Evolutionary conservation across 2,888 invertebrate genomes (phyloP).

Genomic region (Agriopis marginaria): DNA sequence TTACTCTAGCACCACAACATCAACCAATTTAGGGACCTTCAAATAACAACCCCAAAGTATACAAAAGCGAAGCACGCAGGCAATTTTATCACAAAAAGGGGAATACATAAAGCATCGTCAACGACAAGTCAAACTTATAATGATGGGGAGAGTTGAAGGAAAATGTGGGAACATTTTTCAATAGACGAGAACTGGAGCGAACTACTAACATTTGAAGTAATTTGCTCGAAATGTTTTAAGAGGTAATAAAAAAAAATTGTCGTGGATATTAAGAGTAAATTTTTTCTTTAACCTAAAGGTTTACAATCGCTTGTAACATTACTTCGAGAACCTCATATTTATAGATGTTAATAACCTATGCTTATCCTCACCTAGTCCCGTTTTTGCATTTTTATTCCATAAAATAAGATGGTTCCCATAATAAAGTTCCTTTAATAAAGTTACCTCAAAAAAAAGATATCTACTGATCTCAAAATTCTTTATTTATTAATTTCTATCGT

Average conservation of each 20-base stretch:
- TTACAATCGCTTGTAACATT: no score
- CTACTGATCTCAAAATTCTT: no score
- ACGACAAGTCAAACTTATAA: constrained; percentile 56
- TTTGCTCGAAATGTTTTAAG: constrained; percentile 29
- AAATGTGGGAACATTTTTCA: constrained; percentile 40
- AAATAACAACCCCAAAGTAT: constrained; percentile 36
- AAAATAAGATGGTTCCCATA: no score
- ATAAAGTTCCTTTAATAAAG: no score
- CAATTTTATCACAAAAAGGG: constrained; percentile 48
- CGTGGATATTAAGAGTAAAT: neutral
- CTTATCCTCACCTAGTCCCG: no score
- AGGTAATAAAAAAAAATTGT: constrained; percentile 9
- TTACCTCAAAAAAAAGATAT: no score
- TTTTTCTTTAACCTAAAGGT: neutral
- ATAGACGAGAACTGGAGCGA: constrained; percentile 33
- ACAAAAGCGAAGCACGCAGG: constrained; percentile 37
- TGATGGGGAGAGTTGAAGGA: constrained; percentile 51
- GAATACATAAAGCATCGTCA: constrained; percentile 44
- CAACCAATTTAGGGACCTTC: constrained; percentile 24
- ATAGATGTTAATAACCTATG: no score
- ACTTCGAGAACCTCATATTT: neutral
- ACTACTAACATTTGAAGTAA: constrained; percentile 37
- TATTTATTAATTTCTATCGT: no score
- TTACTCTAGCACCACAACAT: constrained; percentile 14
- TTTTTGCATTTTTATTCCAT: no score